These are phyloP conservation scores for Cheilosia scutellata DNA, from an alignment of 2,888 invertebrate species.

Conservation along the genomic window DNA sequence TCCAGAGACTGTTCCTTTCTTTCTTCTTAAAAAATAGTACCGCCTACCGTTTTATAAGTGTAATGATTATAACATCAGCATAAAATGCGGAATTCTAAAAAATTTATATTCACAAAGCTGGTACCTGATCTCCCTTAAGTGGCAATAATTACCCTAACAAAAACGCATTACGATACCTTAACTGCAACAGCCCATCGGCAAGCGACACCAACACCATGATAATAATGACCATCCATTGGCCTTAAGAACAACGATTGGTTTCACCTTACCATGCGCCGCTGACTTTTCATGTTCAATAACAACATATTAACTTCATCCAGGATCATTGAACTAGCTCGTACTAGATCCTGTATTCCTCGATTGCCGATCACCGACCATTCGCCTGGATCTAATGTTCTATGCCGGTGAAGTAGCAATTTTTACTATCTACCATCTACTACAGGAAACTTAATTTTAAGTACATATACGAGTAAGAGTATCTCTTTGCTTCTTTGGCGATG, in stretches of 20 bases:
- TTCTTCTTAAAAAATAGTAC: too few relatives aligned
- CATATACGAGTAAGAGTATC: conserved; percentile 4
- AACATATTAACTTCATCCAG: conserved; percentile 52
- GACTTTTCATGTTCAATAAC: conserved; percentile 48
- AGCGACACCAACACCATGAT: conserved; percentile 27
- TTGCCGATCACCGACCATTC: conserved; percentile 58
- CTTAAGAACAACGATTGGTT: conserved; percentile 32
- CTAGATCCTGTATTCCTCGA: conserved; percentile 4
- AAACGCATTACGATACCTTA: conserved; percentile 26
- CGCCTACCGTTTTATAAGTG: neutral
- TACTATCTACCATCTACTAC: conserved; percentile 56
- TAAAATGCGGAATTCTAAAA: neutral
- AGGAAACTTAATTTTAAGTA: conserved; percentile 57
- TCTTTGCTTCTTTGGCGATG: conserved; percentile 6
- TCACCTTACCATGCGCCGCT: conserved; percentile 6
- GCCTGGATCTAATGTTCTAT: conserved; percentile 64
- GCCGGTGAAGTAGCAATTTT: conserved; percentile 50
- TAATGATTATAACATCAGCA: too few relatives aligned
- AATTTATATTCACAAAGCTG: neutral
- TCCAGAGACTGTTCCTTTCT: too few relatives aligned
- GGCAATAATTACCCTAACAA: conserved; percentile 46
- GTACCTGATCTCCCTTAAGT: conserved; percentile 8
- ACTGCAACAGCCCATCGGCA: conserved; percentile 5
- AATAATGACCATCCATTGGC: conserved; percentile 23
- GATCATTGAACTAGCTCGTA: conserved; percentile 59